Percentiles rank a stretch among this genome's conserved stretches.
These are phyloP conservation scores for Glyptemys insculpta DNA, from an alignment of 2,797 vertebrate species.

Conservation along the genomic window DNA sequence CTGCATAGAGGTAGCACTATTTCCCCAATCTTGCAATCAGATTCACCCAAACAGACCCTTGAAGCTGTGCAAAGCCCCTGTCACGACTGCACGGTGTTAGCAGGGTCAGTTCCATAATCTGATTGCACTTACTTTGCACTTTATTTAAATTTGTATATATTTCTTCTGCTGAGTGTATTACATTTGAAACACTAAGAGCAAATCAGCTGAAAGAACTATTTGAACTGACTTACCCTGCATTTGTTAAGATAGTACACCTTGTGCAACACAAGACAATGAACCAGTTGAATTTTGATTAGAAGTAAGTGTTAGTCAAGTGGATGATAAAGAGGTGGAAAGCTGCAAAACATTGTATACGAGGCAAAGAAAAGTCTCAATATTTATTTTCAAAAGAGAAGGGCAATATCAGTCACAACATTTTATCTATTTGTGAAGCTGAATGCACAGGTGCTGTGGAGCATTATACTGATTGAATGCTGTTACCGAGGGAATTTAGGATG, in stretches of 20 bases:
- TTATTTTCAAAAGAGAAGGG: slow-evolving; percentile 53
- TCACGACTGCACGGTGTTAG: accelerated
- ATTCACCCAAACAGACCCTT: not conserved
- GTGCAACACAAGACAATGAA: slow-evolving; percentile 21
- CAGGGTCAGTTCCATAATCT: not conserved
- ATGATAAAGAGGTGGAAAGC: slow-evolving; percentile 44
- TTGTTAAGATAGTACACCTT: slow-evolving; percentile 5
- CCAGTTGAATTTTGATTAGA: slow-evolving; percentile 25
- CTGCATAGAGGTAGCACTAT: not conserved
- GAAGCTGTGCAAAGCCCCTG: not conserved
- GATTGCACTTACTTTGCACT: not conserved
- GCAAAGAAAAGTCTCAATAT: slow-evolving; percentile 20
- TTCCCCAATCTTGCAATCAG: not conserved
- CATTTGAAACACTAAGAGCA: not conserved
- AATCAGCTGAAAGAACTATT: not conserved
- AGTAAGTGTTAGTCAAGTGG: not conserved
- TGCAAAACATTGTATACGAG: not conserved
- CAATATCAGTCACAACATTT: slow-evolving; percentile 26
- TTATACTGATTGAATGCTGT: not conserved
- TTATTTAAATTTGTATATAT: not conserved
- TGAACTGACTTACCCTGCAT: not conserved
- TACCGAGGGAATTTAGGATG: not conserved
- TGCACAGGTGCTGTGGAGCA: not conserved
- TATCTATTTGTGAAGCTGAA: not conserved
- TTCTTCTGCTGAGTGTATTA: not conserved